phyloP scores from a whole-genome alignment of 1,140 invertebrate species.

The Drosophila melanica region DNA sequence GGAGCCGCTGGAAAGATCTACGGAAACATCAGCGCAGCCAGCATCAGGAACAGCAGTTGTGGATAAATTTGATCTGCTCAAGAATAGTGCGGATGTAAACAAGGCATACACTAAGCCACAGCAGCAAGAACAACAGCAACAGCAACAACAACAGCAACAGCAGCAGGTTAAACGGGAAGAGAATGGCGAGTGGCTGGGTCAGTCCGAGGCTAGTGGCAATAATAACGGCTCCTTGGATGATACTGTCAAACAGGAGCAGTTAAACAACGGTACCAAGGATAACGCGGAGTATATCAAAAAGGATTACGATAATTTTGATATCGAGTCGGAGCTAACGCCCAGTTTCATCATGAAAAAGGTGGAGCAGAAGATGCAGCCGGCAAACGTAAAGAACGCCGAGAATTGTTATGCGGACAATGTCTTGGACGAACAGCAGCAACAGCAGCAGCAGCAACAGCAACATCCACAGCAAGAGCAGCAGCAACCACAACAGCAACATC shows the following conservation, averaged over 20 bases:
- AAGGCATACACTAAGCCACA: constrained; percentile 55
- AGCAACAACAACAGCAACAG: constrained; percentile 16
- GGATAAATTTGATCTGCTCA: constrained; percentile 73
- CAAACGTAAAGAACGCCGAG: constrained; percentile 22
- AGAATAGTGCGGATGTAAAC: constrained; percentile 72
- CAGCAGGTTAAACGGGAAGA: constrained; percentile 49
- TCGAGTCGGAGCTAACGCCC: constrained; percentile 80
- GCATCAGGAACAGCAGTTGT: constrained; percentile 31
- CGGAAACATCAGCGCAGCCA: constrained; percentile 6
- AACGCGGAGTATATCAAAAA: constrained; percentile 62
- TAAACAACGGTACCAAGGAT: constrained; percentile 30
- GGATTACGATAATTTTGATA: constrained; percentile 82
- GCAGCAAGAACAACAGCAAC: constrained; percentile 12
- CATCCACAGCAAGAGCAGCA: constrained; percentile 14
- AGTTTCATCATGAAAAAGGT: constrained; percentile 83
- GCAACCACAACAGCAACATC: constrained; percentile 34
- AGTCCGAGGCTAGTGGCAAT: constrained; percentile 18
- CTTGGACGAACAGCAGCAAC: constrained; percentile 41
- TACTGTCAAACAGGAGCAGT: constrained; percentile 48
- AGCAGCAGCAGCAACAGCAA: constrained; percentile 33
- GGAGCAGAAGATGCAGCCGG: constrained; percentile 61
- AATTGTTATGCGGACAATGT: constrained; percentile 35
- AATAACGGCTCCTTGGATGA: constrained; percentile 41
- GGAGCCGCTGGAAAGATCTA: constrained; percentile 52
- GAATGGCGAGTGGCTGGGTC: constrained; percentile 40